Conservation (phyloP, 2,113 vertebrate genomes). For the Tachysurus vachellii region DNA sequence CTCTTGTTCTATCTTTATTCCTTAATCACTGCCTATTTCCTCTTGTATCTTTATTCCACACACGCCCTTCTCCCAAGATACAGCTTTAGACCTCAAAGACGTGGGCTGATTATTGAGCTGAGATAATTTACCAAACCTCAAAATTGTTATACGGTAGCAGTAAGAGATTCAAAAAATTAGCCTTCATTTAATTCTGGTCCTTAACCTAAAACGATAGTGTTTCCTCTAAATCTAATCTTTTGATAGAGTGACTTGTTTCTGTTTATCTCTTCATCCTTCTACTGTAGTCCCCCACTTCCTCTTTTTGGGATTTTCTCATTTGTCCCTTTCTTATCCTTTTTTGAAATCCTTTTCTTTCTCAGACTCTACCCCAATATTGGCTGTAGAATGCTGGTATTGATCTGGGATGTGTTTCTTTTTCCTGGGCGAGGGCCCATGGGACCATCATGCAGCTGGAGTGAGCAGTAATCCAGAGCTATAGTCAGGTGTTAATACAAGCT, state of each 20-base stretch:
- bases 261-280: background rate
- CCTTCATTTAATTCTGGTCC: background rate
- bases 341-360: background rate
- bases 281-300: background rate
- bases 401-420: slow-evolving; percentile 63
- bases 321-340: background rate
- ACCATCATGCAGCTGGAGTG: slow-evolving; percentile 59
- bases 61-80: slow-evolving; percentile 14
- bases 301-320: background rate
- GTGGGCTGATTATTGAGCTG: background rate
- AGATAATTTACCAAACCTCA: slow-evolving; percentile 10
- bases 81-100: background rate
- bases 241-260: background rate
- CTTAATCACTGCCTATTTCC: background rate
- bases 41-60: background rate
- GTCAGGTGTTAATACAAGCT: slow-evolving; percentile 77
- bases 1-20: background rate
- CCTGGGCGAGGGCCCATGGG: slow-evolving; percentile 61
- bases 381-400: slow-evolving; percentile 70
- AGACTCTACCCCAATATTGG: slow-evolving; percentile 27
- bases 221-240: background rate
- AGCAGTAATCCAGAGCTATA: slow-evolving; percentile 63
- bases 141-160: background rate
- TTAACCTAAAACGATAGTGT: background rate
- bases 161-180: background rate